phyloP scores from a whole-genome alignment of 2,797 vertebrate species.

The Darevskia nairensis region DNA sequence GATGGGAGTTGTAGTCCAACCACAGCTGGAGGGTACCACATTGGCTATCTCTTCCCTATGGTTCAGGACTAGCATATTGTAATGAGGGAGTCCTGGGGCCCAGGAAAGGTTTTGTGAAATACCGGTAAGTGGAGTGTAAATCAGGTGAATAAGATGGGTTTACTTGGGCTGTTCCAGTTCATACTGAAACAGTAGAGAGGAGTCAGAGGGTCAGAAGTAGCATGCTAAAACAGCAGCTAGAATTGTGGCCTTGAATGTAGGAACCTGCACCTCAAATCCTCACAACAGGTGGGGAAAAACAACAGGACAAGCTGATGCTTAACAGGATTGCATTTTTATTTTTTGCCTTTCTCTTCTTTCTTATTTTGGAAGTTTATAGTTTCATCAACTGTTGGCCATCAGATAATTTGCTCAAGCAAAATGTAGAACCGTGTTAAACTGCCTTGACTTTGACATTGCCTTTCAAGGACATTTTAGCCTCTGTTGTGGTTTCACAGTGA shows the following conservation, averaged over 20 bases:
- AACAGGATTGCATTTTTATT: not conserved
- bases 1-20: too few species aligned
- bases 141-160: not conserved
- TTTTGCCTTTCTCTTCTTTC: not conserved
- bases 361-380: not conserved
- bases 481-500: not conserved
- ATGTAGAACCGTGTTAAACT: not conserved
- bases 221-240: not conserved
- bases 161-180: not conserved
- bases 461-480: conserved; percentile 10
- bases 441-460: conserved; percentile 7
- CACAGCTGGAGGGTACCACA: too few species aligned
- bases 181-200: not conserved
- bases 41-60: not conserved
- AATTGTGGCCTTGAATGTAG: too few species aligned
- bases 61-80: not conserved
- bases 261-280: not conserved
- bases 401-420: not conserved
- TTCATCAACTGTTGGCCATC: too few species aligned
- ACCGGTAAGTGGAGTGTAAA: not conserved
- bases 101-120: not conserved
- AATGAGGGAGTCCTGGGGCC: not conserved
- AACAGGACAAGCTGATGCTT: too few species aligned
- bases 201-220: too few species aligned
- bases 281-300: not conserved